phyloP scores from a whole-genome alignment of 2,888 invertebrate species.

The Lasiommata megera region DNA sequence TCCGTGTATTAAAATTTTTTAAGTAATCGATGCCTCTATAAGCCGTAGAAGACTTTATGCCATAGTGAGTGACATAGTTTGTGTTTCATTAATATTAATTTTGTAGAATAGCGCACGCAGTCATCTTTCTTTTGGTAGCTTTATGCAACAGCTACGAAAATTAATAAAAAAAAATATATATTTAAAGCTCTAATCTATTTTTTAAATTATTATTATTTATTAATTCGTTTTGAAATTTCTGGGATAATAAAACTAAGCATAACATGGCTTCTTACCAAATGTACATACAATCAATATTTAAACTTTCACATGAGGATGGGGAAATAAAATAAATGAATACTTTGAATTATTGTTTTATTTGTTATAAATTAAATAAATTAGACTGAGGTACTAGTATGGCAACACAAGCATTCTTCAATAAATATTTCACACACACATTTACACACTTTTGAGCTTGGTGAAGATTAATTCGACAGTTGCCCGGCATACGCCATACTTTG shows the following conservation, averaged over 20 bases:
- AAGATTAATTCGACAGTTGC: constrained; percentile 52
- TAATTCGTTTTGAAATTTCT: too few relatives aligned
- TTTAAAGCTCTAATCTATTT: too few relatives aligned
- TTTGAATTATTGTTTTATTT: constrained; percentile 35
- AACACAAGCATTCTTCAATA: constrained; percentile 47
- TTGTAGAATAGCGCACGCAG: constrained; percentile 50
- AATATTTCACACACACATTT: constrained; percentile 45
- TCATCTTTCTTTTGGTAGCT: constrained; percentile 52
- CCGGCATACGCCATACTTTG: constrained; percentile 85
- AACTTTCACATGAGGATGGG: background rate
- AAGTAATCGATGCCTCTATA: constrained; percentile 57
- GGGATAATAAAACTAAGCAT: too few relatives aligned
- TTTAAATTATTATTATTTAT: too few relatives aligned
- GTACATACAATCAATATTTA: too few relatives aligned
- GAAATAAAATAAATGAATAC: constrained; percentile 34
- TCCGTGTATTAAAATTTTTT: constrained; percentile 69
- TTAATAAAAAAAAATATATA: constrained; percentile 24
- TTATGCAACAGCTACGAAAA: constrained; percentile 48
- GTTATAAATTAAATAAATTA: constrained; percentile 49
- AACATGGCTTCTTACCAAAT: too few relatives aligned
- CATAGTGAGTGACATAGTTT: constrained; percentile 65
- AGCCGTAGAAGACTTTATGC: constrained; percentile 62
- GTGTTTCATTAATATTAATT: constrained; percentile 67
- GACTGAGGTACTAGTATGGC: constrained; percentile 62
- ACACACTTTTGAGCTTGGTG: constrained; percentile 37